phyloP scores from a whole-genome alignment of 2,797 vertebrate genomes.

The Crocidura indochinensis region DNA sequence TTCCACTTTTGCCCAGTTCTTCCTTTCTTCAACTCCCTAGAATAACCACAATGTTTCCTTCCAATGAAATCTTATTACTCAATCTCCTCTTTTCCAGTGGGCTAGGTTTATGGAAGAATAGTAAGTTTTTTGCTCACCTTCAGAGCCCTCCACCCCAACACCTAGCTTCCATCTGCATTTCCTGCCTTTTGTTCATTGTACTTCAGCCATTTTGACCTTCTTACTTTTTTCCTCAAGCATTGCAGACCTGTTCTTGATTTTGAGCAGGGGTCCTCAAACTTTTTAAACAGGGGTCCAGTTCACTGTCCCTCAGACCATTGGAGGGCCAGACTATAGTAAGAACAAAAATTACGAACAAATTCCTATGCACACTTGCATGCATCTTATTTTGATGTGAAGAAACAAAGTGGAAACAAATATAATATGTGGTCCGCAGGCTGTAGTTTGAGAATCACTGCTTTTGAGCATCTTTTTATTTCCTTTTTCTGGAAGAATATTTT shows the following conservation, averaged over 20 bases:
- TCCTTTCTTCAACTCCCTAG: background rate
- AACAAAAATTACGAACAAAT: no score
- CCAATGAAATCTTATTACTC: background rate
- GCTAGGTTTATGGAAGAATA: background rate
- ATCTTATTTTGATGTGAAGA: no score
- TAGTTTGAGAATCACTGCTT: no score
- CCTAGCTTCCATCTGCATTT: background rate
- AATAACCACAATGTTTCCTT: background rate
- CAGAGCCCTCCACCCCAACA: no score
- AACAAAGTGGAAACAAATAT: no score
- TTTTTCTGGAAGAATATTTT: background rate
- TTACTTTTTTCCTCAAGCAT: background rate
- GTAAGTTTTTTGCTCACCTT: no score
- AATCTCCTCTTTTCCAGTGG: background rate
- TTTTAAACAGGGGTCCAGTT: no score
- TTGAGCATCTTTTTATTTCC: background rate
- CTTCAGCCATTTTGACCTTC: background rate
- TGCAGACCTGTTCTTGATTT: conserved; percentile 2
- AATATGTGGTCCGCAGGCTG: no score
- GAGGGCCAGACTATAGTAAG: no score
- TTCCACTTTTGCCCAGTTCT: background rate
- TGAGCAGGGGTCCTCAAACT: no score
- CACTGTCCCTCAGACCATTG: no score
- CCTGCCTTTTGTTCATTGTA: background rate
- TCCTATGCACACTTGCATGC: no score